These are phyloP conservation scores for Dromococcyx pavoninus DNA, from an alignment of 2,797 vertebrate species.

Conservation along the genomic window DNA sequence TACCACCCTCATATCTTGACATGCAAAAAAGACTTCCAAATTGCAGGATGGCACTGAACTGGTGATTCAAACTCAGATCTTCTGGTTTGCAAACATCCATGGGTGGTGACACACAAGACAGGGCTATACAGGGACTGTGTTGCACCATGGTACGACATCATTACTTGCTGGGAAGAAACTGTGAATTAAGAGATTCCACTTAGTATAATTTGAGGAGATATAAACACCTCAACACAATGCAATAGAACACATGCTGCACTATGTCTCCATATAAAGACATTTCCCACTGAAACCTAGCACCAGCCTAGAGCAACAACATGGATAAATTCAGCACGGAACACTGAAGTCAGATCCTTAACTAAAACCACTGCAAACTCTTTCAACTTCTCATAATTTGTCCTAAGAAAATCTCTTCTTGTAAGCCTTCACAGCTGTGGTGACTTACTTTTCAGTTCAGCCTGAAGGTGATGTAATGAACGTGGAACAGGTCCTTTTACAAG, in stretches of 20 bases:
- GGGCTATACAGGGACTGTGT: not conserved
- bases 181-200: not conserved
- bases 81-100: not conserved
- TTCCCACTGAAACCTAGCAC: not conserved
- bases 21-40: not conserved
- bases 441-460: not conserved
- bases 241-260: fast-evolving
- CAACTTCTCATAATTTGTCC: not conserved
- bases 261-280: fast-evolving
- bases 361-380: not conserved
- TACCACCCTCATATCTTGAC: not conserved
- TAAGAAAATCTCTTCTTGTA: not conserved
- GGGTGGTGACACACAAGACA: not conserved
- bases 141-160: not conserved
- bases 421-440: not conserved
- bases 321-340: not conserved
- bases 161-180: not conserved
- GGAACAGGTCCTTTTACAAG: not conserved
- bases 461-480: not conserved
- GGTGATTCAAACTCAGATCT: not conserved
- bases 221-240: not conserved
- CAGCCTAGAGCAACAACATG: not conserved
- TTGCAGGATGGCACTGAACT: not conserved
- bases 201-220: fast-evolving
- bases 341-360: not conserved